phyloP scores from a whole-genome alignment of 2,113 vertebrate genomes.

The Corynorhinus townsendii region DNA sequence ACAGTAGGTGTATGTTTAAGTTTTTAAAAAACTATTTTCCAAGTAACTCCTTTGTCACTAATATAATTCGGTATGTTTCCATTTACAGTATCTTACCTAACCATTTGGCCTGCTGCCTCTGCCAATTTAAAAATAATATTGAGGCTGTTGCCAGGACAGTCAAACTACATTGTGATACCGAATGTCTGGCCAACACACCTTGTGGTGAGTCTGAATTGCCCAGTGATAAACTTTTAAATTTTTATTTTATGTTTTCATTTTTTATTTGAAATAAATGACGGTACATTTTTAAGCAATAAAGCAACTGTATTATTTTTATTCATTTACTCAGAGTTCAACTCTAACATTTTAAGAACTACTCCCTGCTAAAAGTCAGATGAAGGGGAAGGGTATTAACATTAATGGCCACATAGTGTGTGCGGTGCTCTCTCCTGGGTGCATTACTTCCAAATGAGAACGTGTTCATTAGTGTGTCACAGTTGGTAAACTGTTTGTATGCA shows the following conservation, averaged over 20 bases:
- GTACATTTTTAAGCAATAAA: neutral
- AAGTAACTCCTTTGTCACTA: neutral
- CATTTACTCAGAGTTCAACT: neutral
- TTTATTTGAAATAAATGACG: neutral
- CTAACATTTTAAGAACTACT: neutral
- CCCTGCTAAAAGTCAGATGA: neutral
- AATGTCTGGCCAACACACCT: slow-evolving; percentile 18
- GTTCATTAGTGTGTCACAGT: neutral
- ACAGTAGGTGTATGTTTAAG: too few species aligned
- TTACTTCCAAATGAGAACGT: neutral
- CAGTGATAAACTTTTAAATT: neutral
- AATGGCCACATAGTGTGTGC: too few species aligned
- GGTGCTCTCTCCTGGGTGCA: neutral
- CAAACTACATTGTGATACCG: slow-evolving; percentile 37
- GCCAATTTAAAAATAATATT: slow-evolving; percentile 22
- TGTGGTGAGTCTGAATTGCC: slow-evolving; percentile 55
- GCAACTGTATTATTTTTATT: neutral
- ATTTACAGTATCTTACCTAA: slow-evolving; percentile 63
- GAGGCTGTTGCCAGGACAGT: slow-evolving; percentile 57
- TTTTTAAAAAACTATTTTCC: too few species aligned
- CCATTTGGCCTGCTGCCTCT: slow-evolving; percentile 69
- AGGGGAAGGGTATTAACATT: accelerated
- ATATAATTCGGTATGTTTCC: neutral
- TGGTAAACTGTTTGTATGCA: neutral
- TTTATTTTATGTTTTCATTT: neutral